phyloP scores from a whole-genome alignment of 2,797 vertebrate genomes.

The Lepus townsendii region DNA sequence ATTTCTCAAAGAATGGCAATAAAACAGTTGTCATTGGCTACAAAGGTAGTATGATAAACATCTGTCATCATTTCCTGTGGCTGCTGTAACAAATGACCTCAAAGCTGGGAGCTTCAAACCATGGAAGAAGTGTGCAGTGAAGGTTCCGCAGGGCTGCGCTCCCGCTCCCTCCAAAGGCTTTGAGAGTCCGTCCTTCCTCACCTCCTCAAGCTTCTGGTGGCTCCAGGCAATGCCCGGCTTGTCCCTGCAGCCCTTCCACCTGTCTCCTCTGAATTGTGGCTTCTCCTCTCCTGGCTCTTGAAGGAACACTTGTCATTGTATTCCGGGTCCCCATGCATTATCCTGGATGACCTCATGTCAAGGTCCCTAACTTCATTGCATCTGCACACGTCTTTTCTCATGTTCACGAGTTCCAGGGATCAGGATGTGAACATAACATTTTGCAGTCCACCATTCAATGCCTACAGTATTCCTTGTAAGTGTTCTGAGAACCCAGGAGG shows the following conservation, averaged over 20 bases:
- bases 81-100: not conserved
- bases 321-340: not conserved
- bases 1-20: conserved; percentile 28
- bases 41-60: not conserved
- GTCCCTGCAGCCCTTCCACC: not conserved
- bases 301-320: conserved; percentile 10
- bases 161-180: not conserved
- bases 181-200: not conserved
- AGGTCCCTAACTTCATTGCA: not conserved
- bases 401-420: not conserved
- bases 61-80: not conserved
- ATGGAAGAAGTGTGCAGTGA: not conserved
- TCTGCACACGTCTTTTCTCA: conserved; percentile 30
- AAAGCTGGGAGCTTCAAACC: not conserved
- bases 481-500: not conserved
- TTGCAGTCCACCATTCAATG: not conserved
- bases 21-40: not conserved
- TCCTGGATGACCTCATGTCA: conserved; percentile 7
- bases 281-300: not conserved
- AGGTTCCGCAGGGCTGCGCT: not conserved
- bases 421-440: not conserved
- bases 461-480: not conserved
- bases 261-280: not conserved
- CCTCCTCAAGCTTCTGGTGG: not conserved
- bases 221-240: not conserved